Percentiles rank a stretch among this genome's conserved stretches.
phyloP scores from a whole-genome alignment of 2,113 vertebrate species.

The Rhizomys pruinosus region DNA sequence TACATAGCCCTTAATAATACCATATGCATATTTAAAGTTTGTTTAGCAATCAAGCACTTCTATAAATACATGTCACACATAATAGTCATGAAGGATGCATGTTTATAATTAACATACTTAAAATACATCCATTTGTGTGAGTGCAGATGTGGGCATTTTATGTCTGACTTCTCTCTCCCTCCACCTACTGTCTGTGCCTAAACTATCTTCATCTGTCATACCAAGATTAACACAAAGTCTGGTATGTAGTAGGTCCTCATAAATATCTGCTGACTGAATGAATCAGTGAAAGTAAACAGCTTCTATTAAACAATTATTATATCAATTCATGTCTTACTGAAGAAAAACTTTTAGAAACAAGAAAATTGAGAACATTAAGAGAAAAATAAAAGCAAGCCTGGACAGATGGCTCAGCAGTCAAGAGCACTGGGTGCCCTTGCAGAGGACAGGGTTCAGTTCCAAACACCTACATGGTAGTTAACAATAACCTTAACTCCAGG shows the following conservation, averaged over 20 bases:
- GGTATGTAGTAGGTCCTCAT: not conserved
- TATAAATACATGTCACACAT: not conserved
- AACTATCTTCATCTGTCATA: not conserved
- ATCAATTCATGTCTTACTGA: not conserved
- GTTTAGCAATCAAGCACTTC: no score
- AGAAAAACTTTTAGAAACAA: not conserved
- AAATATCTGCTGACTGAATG: not conserved
- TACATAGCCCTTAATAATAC: not conserved
- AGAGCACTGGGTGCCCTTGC: no score
- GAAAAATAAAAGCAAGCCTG: not conserved
- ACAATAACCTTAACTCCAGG: no score
- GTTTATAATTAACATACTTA: not conserved
- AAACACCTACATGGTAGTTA: no score
- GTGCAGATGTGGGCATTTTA: not conserved
- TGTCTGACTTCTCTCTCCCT: not conserved
- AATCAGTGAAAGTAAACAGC: not conserved
- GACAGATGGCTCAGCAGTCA: no score
- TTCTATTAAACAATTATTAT: not conserved
- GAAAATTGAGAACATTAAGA: not conserved
- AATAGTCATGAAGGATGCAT: not conserved
- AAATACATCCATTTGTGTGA: not conserved
- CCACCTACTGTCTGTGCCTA: not conserved
- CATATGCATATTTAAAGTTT: not conserved
- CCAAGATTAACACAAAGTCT: not conserved
- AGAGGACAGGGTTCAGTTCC: no score